These are phyloP conservation scores for Abramis brama DNA, from an alignment of 2,113 vertebrate species.

Conservation along the genomic window DNA sequence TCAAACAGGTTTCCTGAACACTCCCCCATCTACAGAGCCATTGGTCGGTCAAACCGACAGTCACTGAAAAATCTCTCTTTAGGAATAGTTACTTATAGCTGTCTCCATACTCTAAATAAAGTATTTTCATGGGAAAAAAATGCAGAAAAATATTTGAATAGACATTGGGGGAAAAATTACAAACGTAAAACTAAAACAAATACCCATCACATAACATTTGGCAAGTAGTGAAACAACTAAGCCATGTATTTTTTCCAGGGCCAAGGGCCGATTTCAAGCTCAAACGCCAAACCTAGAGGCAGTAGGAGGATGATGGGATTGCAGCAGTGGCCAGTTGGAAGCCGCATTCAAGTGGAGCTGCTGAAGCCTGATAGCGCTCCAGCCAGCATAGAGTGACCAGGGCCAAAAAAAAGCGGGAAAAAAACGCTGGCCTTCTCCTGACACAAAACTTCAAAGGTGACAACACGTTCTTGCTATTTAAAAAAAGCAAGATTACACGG, in stretches of 20 bases:
- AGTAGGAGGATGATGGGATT: neutral
- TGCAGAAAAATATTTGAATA: neutral
- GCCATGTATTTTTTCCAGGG: neutral
- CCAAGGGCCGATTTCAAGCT: neutral
- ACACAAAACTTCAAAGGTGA: constrained; percentile 29
- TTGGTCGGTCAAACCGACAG: neutral
- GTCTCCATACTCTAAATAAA: neutral
- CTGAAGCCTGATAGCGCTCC: constrained; percentile 31
- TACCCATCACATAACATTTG: neutral
- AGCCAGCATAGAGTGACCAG: constrained; percentile 32
- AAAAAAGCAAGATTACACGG: neutral
- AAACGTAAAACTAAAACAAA: neutral
- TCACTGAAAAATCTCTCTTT: neutral
- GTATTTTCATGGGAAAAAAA: neutral
- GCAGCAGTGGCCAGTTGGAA: constrained; percentile 30
- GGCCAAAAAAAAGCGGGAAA: neutral
- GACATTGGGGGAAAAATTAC: neutral
- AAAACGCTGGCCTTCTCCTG: neutral
- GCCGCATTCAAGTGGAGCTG: constrained; percentile 14
- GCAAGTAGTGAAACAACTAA: neutral
- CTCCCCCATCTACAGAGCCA: neutral
- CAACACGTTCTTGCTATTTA: neutral
- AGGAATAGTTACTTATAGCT: neutral
- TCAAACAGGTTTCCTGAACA: neutral
- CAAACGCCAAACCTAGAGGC: constrained; percentile 3